Conservation (phyloP, 2,113 vertebrate genomes). For the Ammodytes dubius region DNA sequence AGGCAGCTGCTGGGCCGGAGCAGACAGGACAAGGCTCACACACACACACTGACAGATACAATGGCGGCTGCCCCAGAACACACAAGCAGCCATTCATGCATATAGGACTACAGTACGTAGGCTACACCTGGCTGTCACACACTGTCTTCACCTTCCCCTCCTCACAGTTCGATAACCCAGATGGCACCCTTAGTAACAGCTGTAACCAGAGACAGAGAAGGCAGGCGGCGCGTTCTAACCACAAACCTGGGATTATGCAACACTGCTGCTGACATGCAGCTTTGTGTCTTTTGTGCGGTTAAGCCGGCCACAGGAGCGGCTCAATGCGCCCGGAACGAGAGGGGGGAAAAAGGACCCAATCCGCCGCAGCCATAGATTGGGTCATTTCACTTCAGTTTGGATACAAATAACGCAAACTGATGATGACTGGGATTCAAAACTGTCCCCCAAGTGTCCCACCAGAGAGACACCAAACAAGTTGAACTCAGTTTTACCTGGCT, state of each 20-base stretch:
- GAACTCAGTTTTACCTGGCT: constrained; percentile 39
- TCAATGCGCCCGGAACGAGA: background rate
- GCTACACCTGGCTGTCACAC: background rate
- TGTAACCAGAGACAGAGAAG: constrained; percentile 56
- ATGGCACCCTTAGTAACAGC: constrained; percentile 64
- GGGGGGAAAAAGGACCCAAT: constrained; percentile 7
- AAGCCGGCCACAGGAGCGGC: background rate
- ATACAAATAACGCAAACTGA: constrained; percentile 10
- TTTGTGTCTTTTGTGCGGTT: constrained; percentile 14
- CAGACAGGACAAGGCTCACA: constrained; percentile 44
- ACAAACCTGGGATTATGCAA: constrained; percentile 41
- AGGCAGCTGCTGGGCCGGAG: constrained; percentile 74
- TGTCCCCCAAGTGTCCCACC: background rate
- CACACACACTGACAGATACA: constrained; percentile 40
- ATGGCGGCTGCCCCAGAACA: constrained; percentile 14
- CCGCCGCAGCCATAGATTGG: background rate
- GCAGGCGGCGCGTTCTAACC: background rate
- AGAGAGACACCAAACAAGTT: constrained; percentile 14
- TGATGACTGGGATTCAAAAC: constrained; percentile 1
- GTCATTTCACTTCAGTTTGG: background rate
- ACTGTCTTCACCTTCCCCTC: constrained; percentile 63
- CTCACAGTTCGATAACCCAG: constrained; percentile 52
- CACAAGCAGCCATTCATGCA: constrained; percentile 53
- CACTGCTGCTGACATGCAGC: constrained; percentile 25
- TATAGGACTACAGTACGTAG: too few relatives aligned